These are phyloP conservation scores for Orchesella flavescens DNA, from an alignment of 2,888 invertebrate species.

Conservation along the genomic window DNA sequence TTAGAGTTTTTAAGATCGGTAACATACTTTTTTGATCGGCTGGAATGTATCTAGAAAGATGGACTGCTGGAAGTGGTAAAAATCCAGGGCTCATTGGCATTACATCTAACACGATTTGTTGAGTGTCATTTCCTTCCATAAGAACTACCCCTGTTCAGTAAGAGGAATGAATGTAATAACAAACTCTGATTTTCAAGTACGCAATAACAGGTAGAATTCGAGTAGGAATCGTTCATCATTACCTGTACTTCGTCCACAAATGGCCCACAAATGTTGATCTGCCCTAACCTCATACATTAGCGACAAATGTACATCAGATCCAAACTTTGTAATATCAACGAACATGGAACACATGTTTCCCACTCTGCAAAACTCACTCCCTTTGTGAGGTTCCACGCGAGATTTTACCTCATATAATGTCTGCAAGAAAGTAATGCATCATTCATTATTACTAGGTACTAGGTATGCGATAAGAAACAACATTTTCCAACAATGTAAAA, in stretches of 20 bases:
- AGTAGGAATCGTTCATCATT: not conserved
- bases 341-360: conserved; percentile 83
- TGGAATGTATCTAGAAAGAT: conserved; percentile 91
- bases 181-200: not conserved
- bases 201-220: not conserved
- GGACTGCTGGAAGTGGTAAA: conserved; percentile 89
- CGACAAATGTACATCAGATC: conserved; percentile 76
- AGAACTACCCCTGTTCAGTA: conserved; percentile 80
- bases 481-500: too few relatives aligned
- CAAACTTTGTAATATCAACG: conserved; percentile 73
- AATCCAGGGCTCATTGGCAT: conserved; percentile 95
- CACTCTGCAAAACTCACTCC: conserved; percentile 89
- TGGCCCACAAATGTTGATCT: conserved; percentile 94
- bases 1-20: too few relatives aligned
- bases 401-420: conserved; percentile 88
- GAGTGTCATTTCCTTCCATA: conserved; percentile 79
- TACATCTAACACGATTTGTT: conserved; percentile 88
- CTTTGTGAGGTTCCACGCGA: conserved; percentile 85
- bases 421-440: conserved; percentile 74
- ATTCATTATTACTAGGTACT: too few relatives aligned
- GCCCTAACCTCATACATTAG: conserved; percentile 95
- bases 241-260: conserved; percentile 92
- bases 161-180: conserved; percentile 68
- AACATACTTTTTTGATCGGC: conserved; percentile 76
- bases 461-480: too few relatives aligned